A percentile compares a stretch with the other conserved stretches of the same genome.
Conservation (phyloP, 2,113 vertebrate genomes). For the Cinclus cinclus region DNA sequence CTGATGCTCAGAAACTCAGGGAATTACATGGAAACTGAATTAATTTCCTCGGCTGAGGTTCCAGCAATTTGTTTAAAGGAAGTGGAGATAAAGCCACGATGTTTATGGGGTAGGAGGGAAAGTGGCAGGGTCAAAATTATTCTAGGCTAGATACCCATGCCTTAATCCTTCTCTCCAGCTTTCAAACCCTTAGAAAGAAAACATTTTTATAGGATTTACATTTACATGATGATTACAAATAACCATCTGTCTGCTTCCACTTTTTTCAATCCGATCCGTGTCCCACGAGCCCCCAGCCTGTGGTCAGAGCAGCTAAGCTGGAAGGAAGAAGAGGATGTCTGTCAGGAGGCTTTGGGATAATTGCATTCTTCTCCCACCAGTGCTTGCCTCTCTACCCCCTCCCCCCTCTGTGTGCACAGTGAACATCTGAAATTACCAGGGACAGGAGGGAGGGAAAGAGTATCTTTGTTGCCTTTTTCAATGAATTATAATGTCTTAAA, state of each 20-base stretch:
- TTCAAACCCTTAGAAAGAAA: constrained; percentile 46
- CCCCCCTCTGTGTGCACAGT: background rate
- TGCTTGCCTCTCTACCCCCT: constrained; percentile 35
- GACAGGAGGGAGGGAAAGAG: constrained; percentile 11
- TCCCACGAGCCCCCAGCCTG: constrained; percentile 61
- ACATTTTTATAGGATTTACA: constrained; percentile 68
- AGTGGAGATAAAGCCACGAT: background rate
- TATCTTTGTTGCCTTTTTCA: constrained; percentile 66
- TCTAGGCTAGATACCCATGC: constrained; percentile 19
- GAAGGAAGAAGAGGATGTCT: constrained; percentile 43
- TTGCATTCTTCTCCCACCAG: constrained; percentile 75
- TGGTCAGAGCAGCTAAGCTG: constrained; percentile 65
- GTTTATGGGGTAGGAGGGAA: constrained; percentile 27
- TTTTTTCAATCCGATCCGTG: constrained; percentile 71
- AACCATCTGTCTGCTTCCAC: constrained; percentile 74
- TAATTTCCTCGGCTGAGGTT: constrained; percentile 16
- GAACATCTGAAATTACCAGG: background rate
- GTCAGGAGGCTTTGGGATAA: constrained; percentile 71
- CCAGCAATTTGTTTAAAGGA: constrained; percentile 46
- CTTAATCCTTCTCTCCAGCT: constrained; percentile 46
- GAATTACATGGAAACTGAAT: background rate
- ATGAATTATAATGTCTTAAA: constrained; percentile 53
- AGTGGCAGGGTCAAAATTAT: constrained; percentile 30
- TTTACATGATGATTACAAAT: constrained; percentile 77
- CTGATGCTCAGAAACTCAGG: background rate